phyloP scores from a whole-genome alignment of 2,113 vertebrate species.

The Epinephelus cyanopodus region DNA sequence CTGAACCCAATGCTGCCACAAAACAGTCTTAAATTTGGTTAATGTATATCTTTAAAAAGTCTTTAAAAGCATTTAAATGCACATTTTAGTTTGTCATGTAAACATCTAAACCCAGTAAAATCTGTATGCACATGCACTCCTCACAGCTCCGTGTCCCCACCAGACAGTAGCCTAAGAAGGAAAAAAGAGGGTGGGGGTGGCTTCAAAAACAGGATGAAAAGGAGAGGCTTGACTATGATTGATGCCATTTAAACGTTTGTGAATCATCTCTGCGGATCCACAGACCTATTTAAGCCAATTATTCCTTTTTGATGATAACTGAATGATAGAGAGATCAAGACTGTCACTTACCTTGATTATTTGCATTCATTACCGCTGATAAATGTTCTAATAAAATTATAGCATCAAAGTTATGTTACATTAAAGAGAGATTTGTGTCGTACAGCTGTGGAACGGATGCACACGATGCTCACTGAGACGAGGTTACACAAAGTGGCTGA shows the following conservation, averaged over 20 bases:
- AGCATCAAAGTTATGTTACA: slow-evolving; percentile 8
- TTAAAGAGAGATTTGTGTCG: slow-evolving; percentile 25
- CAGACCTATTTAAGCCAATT: slow-evolving; percentile 40
- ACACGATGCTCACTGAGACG: slow-evolving; percentile 36
- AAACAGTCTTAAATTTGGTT: too few relatives aligned
- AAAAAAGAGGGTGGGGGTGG: neutral
- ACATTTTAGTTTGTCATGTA: neutral
- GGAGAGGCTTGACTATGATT: neutral
- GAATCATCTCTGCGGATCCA: slow-evolving; percentile 18
- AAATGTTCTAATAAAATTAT: slow-evolving; percentile 46
- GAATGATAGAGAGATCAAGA: slow-evolving; percentile 26
- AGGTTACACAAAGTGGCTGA: neutral
- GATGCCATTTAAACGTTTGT: slow-evolving; percentile 36
- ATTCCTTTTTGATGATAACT: slow-evolving; percentile 46
- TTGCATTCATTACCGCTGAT: slow-evolving; percentile 38
- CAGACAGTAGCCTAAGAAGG: slow-evolving; percentile 12
- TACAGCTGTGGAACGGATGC: slow-evolving; percentile 25
- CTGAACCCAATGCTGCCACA: too few relatives aligned
- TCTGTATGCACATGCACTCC: neutral
- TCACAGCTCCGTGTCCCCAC: neutral
- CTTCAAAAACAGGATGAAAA: slow-evolving; percentile 31
- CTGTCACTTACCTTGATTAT: slow-evolving; percentile 45
- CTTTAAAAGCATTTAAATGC: too few relatives aligned
- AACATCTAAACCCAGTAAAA: neutral
- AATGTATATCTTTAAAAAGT: too few relatives aligned